A percentile compares a stretch with the other conserved stretches of the same genome.
Conservation (phyloP, 2,113 vertebrate species). For the Vireo altiloquus region DNA sequence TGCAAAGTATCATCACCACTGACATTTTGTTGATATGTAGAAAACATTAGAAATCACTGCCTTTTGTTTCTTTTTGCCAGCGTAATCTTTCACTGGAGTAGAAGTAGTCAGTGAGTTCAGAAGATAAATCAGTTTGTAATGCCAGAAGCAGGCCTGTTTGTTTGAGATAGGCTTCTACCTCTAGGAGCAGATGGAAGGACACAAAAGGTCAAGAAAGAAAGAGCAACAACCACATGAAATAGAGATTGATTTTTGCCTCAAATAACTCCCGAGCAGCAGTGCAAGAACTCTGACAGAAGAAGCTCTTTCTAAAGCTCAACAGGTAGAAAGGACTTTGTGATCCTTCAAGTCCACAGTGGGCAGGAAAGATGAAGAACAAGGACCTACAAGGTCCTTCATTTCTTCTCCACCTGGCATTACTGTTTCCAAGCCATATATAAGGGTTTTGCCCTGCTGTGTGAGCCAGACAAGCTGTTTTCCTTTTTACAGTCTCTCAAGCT, state of each 20-base stretch:
- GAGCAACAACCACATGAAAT: neutral
- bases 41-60: neutral
- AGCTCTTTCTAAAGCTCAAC: conserved; percentile 36
- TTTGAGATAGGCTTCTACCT: neutral
- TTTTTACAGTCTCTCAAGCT: neutral
- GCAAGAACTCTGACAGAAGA: conserved; percentile 13
- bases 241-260: conserved; percentile 27
- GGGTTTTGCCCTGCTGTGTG: neutral
- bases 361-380: neutral
- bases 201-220: conserved; percentile 11
- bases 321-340: conserved; percentile 9
- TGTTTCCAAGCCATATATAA: neutral
- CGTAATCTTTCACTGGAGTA: neutral
- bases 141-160: neutral
- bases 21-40: neutral
- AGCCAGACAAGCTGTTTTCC: neutral
- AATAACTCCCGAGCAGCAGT: conserved; percentile 12
- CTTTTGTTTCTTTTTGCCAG: neutral
- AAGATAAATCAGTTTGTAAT: neutral
- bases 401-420: neutral
- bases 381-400: neutral
- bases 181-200: conserved; percentile 1
- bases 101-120: neutral
- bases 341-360: neutral
- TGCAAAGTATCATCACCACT: neutral